Evolutionary conservation across 2,797 vertebrate genomes (phyloP), one percentile per base, ranked within the genome.

Genomic region (Aulostomus chinensis): DNA sequence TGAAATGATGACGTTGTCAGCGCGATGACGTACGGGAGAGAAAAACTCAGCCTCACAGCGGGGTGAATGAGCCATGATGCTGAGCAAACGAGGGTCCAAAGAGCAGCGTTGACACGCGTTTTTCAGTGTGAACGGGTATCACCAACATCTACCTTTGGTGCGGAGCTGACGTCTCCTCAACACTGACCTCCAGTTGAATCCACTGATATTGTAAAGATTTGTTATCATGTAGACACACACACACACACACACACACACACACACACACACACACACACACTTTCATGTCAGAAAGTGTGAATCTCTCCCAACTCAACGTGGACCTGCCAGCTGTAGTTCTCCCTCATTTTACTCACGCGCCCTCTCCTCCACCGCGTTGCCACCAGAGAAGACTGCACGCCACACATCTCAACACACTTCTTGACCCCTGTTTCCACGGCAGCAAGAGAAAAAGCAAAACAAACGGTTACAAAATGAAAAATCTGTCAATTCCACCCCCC

Each of bases 141-240:
- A 48, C 21, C 22, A 30, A 13, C 30, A 31, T 14, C 52, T 12
- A 59, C 34, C 28, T 61, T 45, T 68, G 49, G 17, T 32, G 35
- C 58, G 4, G 10, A 34, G 3, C 25, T 47, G 25, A 7, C 58
- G 58, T 55, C 25, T 32, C 25, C 59, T 58, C 49, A 63, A 33
- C 31, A 4, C 28, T 60, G 35, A 57, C 56, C 53, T 65, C 20
- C 6, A 4, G 31, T 7, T 72, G 56, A 78, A 80, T 52, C 41
- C 28, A 11, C 13, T 16, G n/a, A 55, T 29, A 48, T 18, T 11
- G 20, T 42, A 53, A 51, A 64, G 25, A 48, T 45, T 35, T 7
- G 16, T 30, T 45, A 26, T 21, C 11, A 21, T 13, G n/a, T n/a
- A 9, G 11, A 34, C 12, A 12, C 15, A 24, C 13, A 41, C 21